Base-by-base conservation (phyloP, 2,888 invertebrate genomes). In the Volucella zonaria region DNA sequence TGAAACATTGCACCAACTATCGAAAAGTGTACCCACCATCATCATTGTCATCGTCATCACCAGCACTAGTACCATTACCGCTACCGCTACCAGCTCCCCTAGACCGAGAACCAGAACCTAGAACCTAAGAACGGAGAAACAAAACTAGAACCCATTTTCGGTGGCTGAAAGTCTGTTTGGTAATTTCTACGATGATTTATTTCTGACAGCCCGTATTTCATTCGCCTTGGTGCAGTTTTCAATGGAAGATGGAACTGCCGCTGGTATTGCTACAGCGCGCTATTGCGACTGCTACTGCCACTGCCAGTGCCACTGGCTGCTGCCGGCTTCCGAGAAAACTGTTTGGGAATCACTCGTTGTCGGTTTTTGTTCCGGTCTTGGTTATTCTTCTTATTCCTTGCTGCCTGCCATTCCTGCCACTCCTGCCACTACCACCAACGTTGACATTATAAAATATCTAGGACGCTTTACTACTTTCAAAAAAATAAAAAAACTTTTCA, bases 401-500 rank as follows among this genome's bases (percentile, higher is more conserved):
- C 64, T 59, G 54, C 31, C 31, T 45, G 38, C 42, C 66, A 47
- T 9, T 38, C 70, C 71, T 77, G 64, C 15, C 6, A 68, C 42
- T 58, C 51, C 51, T 52, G 66, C 54, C 67, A 58, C 62, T 68
- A 38, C 40, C 23, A 42, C 64, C 47, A 59, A 2, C 71, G 85
- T 81, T 85, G 85, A 85, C 85, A 85, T 85, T 85, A 85, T 85
- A 81, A 85, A 85, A 85, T 85, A 85, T 85, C 81, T 85, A 49
- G 81, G 51, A 85, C 81, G 76, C 58, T 78, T 78, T 82, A 82
- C 62, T 31, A 31, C 31, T 31, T 6, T 31, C 31, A 3, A 31
- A 6, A 31, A 31, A 31, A 31, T 23, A 51, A 81, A 81, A 85
- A 85, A 85, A 85, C 58, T 85, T 85, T 85, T 81, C 58, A 52